Conservation (phyloP, 2,797 vertebrate species). For the Coendou prehensilis region DNA sequence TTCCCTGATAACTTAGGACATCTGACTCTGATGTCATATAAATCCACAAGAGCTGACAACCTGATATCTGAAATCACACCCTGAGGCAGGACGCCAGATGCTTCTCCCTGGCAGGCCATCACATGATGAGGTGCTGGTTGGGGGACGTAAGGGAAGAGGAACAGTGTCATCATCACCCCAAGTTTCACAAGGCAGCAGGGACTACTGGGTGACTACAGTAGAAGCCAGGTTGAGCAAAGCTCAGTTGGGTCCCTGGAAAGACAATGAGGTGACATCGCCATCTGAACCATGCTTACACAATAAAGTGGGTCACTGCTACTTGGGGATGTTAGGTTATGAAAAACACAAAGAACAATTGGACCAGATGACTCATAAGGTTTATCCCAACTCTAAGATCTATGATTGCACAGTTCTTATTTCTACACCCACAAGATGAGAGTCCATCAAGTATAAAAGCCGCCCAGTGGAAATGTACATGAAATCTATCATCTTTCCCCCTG, state of each 20-base stretch:
- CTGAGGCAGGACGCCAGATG: not conserved
- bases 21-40: not conserved
- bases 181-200: not conserved
- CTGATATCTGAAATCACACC: not conserved
- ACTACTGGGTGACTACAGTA: not conserved
- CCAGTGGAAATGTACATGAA: not conserved
- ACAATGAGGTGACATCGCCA: not conserved
- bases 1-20: not conserved
- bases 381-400: not conserved
- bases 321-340: not conserved
- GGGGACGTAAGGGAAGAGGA: not conserved
- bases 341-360: not conserved
- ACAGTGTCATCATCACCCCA: not conserved
- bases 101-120: not conserved
- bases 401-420: not conserved
- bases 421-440: not conserved
- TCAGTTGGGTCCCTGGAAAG: not conserved
- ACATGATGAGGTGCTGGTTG: accelerated
- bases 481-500: not conserved
- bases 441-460: not conserved
- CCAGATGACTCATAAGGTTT: not conserved
- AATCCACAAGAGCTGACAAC: not conserved
- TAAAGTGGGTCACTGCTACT: not conserved
- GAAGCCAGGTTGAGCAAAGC: not conserved
- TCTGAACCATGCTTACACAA: not conserved